These are phyloP conservation scores for Agrochola macilenta DNA, from an alignment of 2,888 invertebrate genomes.

Conservation along the genomic window DNA sequence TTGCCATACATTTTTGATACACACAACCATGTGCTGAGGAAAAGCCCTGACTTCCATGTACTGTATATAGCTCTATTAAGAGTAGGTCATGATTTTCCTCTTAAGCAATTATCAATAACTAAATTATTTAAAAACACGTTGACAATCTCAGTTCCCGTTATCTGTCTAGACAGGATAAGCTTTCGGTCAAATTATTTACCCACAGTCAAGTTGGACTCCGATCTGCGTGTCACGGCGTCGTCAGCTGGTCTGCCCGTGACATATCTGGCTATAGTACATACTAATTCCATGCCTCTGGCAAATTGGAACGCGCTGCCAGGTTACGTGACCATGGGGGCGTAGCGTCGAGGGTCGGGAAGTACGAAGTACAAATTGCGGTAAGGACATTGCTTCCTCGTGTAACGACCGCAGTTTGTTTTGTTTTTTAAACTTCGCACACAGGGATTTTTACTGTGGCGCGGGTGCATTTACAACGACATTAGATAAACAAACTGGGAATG, in stretches of 20 bases:
- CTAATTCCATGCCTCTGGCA: background rate
- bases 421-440: background rate
- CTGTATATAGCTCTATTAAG: too few relatives aligned
- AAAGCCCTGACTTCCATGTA: too few relatives aligned
- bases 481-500: background rate
- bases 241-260: conserved; percentile 56
- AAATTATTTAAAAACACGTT: conserved; percentile 10
- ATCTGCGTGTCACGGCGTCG: conserved; percentile 41
- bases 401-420: background rate
- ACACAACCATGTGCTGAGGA: background rate
- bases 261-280: background rate
- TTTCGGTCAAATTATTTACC: conserved; percentile 43
- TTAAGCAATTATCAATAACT: background rate
- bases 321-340: conserved; percentile 57
- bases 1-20: background rate
- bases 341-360: conserved; percentile 29
- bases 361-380: conserved; percentile 19
- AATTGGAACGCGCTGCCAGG: conserved; percentile 41
- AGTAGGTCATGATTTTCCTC: background rate
- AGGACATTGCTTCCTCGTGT: conserved; percentile 8
- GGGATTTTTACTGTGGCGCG: background rate
- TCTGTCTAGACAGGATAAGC: conserved; percentile 69
- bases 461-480: background rate
- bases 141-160: conserved; percentile 47
- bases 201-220: conserved; percentile 51